Evolutionary conservation across 2,797 vertebrate species (phyloP).

Genomic region (Sebastes vulpes): DNA sequence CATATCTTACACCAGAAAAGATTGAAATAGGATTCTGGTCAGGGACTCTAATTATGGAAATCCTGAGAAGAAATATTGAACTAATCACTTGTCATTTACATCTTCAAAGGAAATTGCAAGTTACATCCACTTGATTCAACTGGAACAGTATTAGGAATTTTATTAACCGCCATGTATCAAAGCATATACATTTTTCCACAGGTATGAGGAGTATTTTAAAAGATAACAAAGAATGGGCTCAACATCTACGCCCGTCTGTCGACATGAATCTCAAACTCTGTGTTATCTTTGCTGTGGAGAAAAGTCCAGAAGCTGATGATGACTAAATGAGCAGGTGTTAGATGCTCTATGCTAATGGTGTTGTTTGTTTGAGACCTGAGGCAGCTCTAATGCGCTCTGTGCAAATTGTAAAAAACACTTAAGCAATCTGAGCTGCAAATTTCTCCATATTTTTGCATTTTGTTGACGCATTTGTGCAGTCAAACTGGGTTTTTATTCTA

Average conservation of each 20-base stretch:
- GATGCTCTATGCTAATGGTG: constrained; percentile 14
- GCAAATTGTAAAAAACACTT: constrained; percentile 36
- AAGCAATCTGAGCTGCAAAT: constrained; percentile 4
- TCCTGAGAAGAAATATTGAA: constrained; percentile 74
- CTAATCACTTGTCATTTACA: constrained; percentile 78
- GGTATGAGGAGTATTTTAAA: constrained; percentile 41
- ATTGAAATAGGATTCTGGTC: constrained; percentile 76
- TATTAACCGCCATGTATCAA: constrained; percentile 42
- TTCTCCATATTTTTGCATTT: constrained; percentile 22
- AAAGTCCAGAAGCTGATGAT: constrained; percentile 9
- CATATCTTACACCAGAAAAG: constrained; percentile 78
- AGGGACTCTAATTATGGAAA: constrained; percentile 82
- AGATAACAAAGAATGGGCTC: constrained; percentile 25
- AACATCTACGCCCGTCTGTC: background rate
- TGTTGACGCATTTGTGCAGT: background rate
- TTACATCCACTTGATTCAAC: constrained; percentile 57
- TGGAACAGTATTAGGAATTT: constrained; percentile 45
- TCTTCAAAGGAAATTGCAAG: constrained; percentile 65
- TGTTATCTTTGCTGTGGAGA: background rate
- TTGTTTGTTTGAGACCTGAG: constrained; percentile 17
- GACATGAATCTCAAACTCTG: constrained; percentile 1
- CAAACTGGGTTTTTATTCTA: background rate
- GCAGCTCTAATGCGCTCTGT: background rate
- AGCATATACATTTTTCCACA: constrained; percentile 38
- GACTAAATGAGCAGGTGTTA: constrained; percentile 50